Percentiles rank a stretch among this genome's conserved stretches.
Evolutionary conservation across 2,888 invertebrate species (phyloP).

Genomic region (Apodemia hepburni): DNA sequence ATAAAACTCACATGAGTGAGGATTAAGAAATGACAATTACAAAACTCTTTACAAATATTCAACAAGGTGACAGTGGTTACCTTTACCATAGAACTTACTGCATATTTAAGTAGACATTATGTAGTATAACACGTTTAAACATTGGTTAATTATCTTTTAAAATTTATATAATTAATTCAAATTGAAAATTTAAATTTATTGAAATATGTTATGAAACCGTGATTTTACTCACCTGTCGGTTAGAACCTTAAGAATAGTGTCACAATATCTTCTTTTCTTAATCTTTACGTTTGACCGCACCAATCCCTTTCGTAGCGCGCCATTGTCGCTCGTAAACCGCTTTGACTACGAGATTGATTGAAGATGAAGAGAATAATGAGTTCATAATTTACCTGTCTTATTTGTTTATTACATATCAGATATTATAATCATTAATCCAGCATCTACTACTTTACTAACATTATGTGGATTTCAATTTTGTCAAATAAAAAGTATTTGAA

Average conservation of each 20-base stretch:
- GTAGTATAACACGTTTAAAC: neutral
- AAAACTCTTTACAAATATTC: conserved; percentile 77
- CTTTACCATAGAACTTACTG: conserved; percentile 31
- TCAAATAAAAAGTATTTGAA: too few relatives aligned
- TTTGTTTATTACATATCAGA: neutral
- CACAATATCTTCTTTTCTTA: too few relatives aligned
- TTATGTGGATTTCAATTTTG: too few relatives aligned
- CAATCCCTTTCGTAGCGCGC: too few relatives aligned
- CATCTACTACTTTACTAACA: too few relatives aligned
- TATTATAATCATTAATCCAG: too few relatives aligned
- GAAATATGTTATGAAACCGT: neutral
- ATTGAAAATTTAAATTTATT: neutral
- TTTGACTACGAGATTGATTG: too few relatives aligned
- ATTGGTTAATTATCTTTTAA: neutral
- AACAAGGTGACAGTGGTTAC: conserved; percentile 52
- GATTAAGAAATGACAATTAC: conserved; percentile 69
- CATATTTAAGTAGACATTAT: conserved; percentile 27
- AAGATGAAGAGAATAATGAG: neutral
- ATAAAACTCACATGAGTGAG: conserved; percentile 68
- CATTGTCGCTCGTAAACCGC: too few relatives aligned
- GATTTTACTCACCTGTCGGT: too few relatives aligned
- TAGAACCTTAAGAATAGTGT: too few relatives aligned
- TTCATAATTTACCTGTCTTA: neutral
- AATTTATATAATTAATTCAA: neutral
- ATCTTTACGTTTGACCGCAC: too few relatives aligned